These are phyloP conservation scores for Tachina lurida DNA, from an alignment of 2,888 invertebrate genomes.

Conservation along the genomic window DNA sequence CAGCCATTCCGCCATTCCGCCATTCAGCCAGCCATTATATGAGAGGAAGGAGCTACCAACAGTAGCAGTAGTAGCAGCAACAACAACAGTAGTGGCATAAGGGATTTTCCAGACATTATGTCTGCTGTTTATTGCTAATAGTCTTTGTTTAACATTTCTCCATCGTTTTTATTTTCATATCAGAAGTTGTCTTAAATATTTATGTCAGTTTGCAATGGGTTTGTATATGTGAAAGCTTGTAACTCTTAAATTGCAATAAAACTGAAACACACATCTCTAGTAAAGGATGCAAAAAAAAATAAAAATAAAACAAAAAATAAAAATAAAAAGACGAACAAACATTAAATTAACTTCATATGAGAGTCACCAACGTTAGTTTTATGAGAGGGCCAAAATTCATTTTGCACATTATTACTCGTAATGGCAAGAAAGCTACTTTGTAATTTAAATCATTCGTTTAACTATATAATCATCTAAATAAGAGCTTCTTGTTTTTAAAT, in stretches of 20 bases:
- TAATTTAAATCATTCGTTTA: too few species aligned
- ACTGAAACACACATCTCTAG: slow-evolving; percentile 54
- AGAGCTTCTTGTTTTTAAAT: too few species aligned
- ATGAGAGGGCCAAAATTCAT: slow-evolving; percentile 15
- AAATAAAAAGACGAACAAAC: slow-evolving; percentile 1
- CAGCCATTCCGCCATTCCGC: not conserved
- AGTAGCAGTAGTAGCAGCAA: slow-evolving; percentile 12
- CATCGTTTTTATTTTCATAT: slow-evolving; percentile 56
- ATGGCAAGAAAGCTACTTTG: too few species aligned
- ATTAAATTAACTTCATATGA: slow-evolving; percentile 40
- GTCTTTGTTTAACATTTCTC: slow-evolving; percentile 69
- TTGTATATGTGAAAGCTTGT: slow-evolving; percentile 44
- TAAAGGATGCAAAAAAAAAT: slow-evolving; percentile 15
- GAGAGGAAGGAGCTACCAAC: not conserved
- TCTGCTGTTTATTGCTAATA: slow-evolving; percentile 71
- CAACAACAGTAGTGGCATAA: slow-evolving; percentile 51
- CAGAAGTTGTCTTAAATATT: slow-evolving; percentile 49
- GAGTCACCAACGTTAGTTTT: slow-evolving; percentile 11
- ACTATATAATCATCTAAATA: too few species aligned
- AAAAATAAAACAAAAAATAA: not conserved
- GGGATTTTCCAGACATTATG: slow-evolving; percentile 71
- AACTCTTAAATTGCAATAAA: slow-evolving; percentile 68
- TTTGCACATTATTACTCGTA: not conserved
- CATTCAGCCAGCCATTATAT: not conserved
- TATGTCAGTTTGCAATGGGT: slow-evolving; percentile 8